phyloP scores from a whole-genome alignment of 2,797 vertebrate species.

The Centroberyx gerrardi region DNA sequence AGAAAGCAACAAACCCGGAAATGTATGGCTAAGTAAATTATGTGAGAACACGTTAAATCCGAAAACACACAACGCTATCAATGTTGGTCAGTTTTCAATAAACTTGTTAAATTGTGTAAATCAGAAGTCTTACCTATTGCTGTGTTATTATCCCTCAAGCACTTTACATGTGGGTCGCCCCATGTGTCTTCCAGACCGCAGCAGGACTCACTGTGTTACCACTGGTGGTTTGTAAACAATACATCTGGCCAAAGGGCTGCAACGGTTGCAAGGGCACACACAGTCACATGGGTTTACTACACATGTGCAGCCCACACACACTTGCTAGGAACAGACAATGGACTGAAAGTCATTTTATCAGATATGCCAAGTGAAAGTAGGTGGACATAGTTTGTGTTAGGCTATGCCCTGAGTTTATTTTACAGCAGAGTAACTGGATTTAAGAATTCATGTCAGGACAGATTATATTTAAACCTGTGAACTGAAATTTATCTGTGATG shows the following conservation, averaged over 20 bases:
- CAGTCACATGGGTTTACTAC: slow-evolving; percentile 54
- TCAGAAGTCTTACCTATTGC: slow-evolving; percentile 32
- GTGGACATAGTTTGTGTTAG: too few species aligned
- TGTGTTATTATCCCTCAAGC: background rate
- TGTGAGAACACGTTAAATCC: background rate
- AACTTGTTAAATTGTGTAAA: background rate
- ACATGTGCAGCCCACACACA: slow-evolving; percentile 22
- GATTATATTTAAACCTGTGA: too few species aligned
- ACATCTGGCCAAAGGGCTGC: slow-evolving; percentile 76
- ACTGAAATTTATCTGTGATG: too few species aligned
- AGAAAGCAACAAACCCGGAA: too few species aligned
- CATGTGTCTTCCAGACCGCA: background rate
- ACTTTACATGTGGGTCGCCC: background rate
- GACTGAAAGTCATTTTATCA: background rate
- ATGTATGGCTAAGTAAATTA: too few species aligned
- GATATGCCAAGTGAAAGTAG: background rate
- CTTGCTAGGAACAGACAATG: background rate
- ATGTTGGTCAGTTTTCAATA: background rate
- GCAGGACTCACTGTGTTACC: background rate
- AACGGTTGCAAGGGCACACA: slow-evolving; percentile 61
- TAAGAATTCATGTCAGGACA: too few species aligned
- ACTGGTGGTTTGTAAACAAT: slow-evolving; percentile 56
- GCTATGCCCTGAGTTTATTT: too few species aligned
- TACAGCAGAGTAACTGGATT: too few species aligned
- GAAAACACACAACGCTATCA: background rate